A percentile compares a stretch with the other conserved stretches of the same genome.
These are phyloP conservation scores for Meloidogyne floridensis DNA, from an alignment of 1,140 invertebrate species.

Conservation along the genomic window DNA sequence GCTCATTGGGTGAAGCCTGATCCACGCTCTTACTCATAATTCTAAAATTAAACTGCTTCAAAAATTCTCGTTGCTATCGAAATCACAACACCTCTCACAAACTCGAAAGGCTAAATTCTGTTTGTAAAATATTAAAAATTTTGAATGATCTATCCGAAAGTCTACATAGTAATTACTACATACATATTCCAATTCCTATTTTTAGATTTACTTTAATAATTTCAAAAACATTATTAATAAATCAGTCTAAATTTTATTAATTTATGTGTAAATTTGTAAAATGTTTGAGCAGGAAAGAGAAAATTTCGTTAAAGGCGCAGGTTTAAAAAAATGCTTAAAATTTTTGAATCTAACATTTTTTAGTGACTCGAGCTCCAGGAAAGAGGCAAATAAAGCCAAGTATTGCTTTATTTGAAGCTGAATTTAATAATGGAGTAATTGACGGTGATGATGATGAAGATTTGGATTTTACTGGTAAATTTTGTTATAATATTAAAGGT, in stretches of 20 bases:
- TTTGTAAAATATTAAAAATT: too few relatives aligned
- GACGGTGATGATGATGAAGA: constrained; percentile 42
- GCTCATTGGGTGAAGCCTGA: too few relatives aligned
- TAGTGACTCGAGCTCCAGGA: constrained; percentile 35
- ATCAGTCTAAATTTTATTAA: background rate
- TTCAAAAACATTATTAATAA: too few relatives aligned
- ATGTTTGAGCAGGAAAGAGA: constrained; percentile 27
- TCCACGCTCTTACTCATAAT: too few relatives aligned
- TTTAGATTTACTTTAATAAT: too few relatives aligned
- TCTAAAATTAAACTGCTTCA: too few relatives aligned
- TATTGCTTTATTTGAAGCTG: constrained; percentile 37
- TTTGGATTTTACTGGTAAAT: constrained; percentile 28
- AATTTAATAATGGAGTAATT: background rate
- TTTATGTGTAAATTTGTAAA: background rate
- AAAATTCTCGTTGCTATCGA: too few relatives aligned
- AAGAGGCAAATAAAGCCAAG: constrained; percentile 43
- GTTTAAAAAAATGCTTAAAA: background rate
- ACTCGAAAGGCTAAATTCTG: too few relatives aligned
- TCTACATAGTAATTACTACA: too few relatives aligned
- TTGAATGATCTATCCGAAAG: too few relatives aligned
- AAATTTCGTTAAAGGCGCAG: constrained; percentile 28
- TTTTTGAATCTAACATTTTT: background rate
- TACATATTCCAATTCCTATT: too few relatives aligned
- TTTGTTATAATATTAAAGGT: constrained; percentile 6
- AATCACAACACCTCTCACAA: too few relatives aligned